Evolutionary conservation across 2,888 invertebrate genomes (phyloP).

Genomic region (Odontocerum albicorne): DNA sequence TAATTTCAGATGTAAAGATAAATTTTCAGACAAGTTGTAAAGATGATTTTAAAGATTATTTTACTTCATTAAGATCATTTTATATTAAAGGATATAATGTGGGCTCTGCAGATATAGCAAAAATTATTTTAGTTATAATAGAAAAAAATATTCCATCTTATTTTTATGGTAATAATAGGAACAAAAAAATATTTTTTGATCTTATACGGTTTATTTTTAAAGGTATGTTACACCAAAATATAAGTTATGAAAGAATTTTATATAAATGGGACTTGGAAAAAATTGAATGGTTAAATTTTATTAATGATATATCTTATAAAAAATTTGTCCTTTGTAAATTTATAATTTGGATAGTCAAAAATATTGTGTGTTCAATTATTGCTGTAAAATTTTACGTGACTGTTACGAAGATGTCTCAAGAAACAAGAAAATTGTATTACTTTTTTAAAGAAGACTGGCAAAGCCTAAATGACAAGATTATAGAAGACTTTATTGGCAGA

Average conservation of each 20-base stretch:
- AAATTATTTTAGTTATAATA: conserved; percentile 43
- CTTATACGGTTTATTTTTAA: conserved; percentile 43
- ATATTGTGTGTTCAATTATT: conserved; percentile 48
- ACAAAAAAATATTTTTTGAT: conserved; percentile 46
- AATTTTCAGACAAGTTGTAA: conserved; percentile 15
- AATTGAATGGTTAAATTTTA: conserved; percentile 42
- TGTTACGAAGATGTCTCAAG: conserved; percentile 48
- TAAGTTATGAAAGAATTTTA: conserved; percentile 41
- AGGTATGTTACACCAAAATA: conserved; percentile 51
- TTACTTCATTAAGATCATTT: conserved; percentile 9
- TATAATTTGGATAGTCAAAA: conserved; percentile 46
- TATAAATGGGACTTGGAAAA: conserved; percentile 46
- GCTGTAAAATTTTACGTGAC: conserved; percentile 52
- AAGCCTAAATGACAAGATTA: conserved; percentile 49
- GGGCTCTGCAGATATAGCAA: conserved; percentile 44
- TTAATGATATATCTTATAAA: conserved; percentile 31
- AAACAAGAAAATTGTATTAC: conserved; percentile 52
- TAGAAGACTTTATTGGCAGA: conserved; percentile 45
- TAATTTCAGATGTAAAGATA: conserved; percentile 11
- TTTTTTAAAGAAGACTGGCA: conserved; percentile 54
- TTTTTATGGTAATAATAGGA: conserved; percentile 46
- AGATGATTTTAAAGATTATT: conserved; percentile 31
- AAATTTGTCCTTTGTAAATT: conserved; percentile 40
- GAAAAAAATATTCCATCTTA: conserved; percentile 45
- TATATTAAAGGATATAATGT: conserved; percentile 39